phyloP scores from a whole-genome alignment of 2,797 vertebrate genomes.

The Okamejei kenojei region DNA sequence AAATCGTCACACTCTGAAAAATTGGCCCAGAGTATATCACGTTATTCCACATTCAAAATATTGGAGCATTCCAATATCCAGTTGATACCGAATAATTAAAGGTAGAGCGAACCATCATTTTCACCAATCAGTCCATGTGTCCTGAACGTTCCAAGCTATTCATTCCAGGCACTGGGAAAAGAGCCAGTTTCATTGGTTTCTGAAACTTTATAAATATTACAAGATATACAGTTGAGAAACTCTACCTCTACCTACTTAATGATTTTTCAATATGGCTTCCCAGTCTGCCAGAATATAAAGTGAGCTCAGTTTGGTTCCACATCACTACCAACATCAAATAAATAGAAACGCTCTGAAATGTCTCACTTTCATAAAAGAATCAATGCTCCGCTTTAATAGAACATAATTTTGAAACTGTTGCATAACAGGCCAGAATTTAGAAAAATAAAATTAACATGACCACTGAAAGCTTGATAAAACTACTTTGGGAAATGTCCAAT shows the following conservation, averaged over 20 bases:
- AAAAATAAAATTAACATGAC: slow-evolving; percentile 20
- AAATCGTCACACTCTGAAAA: no score
- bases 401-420: slow-evolving; percentile 15
- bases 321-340: slow-evolving; percentile 23
- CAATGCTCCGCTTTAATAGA: slow-evolving; percentile 19
- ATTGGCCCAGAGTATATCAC: not conserved
- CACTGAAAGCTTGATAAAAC: not conserved
- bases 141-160: not conserved
- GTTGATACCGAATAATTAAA: not conserved
- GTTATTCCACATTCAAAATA: not conserved
- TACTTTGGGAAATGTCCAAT: not conserved
- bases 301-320: slow-evolving; percentile 25
- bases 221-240: slow-evolving; percentile 12
- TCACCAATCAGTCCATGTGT: not conserved
- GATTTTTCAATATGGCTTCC: slow-evolving; percentile 31
- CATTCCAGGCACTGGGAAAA: slow-evolving; percentile 30
- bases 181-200: slow-evolving; percentile 15
- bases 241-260: slow-evolving; percentile 3
- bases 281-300: slow-evolving; percentile 33
- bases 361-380: slow-evolving; percentile 17
- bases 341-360: slow-evolving; percentile 9
- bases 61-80: not conserved
- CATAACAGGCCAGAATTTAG: not conserved
- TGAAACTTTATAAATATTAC: slow-evolving; percentile 24
- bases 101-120: not conserved